Evolutionary conservation across 1,140 invertebrate species (phyloP), one percentile per base, ranked within the genome.

Genomic region (Saccostrea cuccullata): DNA sequence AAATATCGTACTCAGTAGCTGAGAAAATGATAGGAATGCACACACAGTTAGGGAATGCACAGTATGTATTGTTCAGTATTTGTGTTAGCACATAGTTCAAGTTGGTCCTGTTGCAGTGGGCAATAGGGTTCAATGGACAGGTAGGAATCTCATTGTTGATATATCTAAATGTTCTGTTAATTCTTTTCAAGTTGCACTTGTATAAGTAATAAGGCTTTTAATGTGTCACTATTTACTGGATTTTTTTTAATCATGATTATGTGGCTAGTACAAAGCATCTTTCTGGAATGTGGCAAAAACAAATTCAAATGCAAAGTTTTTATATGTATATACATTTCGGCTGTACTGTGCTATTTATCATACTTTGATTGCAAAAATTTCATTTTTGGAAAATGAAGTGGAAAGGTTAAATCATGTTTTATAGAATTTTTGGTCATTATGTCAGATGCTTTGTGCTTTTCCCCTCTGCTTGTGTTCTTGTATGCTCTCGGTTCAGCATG

Each of bases 401-500:
- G 5, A 20, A 64, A 64, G 12, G 2, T 2, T n/a, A 64, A 64
- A 64, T 64, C 47, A 47, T 8, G 9, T 47, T 47, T 47, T 6
- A 60, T 8, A 64, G 1, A 17, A 2, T 64, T 64, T 6, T 64
- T 64, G 58, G n/a, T 64, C 12, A 60, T 60, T 60, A 17, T 6
- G 8, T 30, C 26, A 77, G 70, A 77, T 77, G 70, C 70, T 77
- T 77, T 77, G 70, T 77, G 26, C 70, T 77, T 15, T 30, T 77
- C 70, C 70, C 70, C 70, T 55, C 55, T 84, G 82, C 82, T 84
- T 84, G 82, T 83, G 55, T 83, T 83, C 36, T 55, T 47, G 82
- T 84, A 55, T 84, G 82, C 82, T 55, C 55, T 55, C 55, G 26
- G 82, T 84, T 23, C 13, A 36, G 87, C 87, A 85, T 88, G 83